phyloP scores from a whole-genome alignment of 2,797 vertebrate genomes.

The Okamejei kenojei region DNA sequence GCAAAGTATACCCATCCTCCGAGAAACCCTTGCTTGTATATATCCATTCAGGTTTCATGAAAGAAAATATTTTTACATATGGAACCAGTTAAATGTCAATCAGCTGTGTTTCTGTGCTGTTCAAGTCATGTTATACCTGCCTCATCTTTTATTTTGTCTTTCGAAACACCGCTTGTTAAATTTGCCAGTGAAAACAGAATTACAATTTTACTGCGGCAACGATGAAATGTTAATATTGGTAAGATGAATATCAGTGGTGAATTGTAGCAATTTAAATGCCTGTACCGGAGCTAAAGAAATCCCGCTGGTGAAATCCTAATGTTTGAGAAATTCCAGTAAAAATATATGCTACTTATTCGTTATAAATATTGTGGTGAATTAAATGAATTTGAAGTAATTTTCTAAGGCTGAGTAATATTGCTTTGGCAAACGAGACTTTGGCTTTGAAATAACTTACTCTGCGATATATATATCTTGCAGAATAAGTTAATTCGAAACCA shows the following conservation, averaged over 20 bases:
- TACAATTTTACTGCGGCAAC: not conserved
- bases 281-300: not conserved
- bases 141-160: not conserved
- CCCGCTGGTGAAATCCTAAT: not conserved
- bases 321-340: not conserved
- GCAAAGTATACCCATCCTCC: not conserved
- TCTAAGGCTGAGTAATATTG: not conserved
- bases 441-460: not conserved
- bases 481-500: not conserved
- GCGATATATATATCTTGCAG: not conserved
- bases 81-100: slow-evolving; percentile 26
- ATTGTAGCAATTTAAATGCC: not conserved
- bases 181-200: not conserved
- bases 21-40: not conserved
- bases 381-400: not conserved
- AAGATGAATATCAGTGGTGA: not conserved
- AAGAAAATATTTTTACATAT: slow-evolving; percentile 35
- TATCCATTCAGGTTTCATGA: slow-evolving; percentile 20
- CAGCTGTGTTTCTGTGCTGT: slow-evolving; percentile 28
- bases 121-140: not conserved
- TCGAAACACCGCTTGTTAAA: not conserved
- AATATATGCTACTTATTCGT: not conserved
- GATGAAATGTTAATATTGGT: not conserved
- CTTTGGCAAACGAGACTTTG: not conserved
- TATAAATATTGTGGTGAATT: not conserved